Base-by-base conservation (phyloP, 2,113 vertebrate genomes). In the Ochotona princeps region DNA sequence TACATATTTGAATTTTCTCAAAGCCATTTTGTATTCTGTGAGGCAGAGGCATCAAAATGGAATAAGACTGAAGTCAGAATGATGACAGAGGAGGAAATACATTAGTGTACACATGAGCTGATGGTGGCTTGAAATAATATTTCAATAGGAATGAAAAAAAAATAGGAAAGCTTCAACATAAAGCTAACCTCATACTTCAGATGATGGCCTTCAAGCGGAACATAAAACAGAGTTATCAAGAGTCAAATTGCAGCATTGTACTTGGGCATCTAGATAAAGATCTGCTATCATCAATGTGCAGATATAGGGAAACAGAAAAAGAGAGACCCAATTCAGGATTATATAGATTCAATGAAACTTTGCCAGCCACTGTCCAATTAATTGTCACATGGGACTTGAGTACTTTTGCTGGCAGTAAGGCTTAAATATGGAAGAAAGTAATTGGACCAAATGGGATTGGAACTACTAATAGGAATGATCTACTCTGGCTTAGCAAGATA, bases 391-490 rank as follows among this genome's bases (percentile, higher is more conserved):
- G 87, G 38, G 90, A 96, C 80, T 91, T 83, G 30, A 72, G 8
- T 21, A 73, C 72, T 89, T 92, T 76, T 91, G 72, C 49, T 89
- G 92, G 76, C 87, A 93, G 89, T 54, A 25, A 92, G 14, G 86
- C 74, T 96, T 91, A 81, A 92, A 83, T 74, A 70, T 73, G 60
- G 80, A 88, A 61, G 8, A 85, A 92, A 67, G 61, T 83, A 83
- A 90, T 69, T 80, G 80, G 81, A 74, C 38, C 80, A 73, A 86
- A 57, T 44, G 67, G 87, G 61, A 91, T 28, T 83, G 54, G 44
- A 72, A 82, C 8, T 44, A 91, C 75, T 80, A 89, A 76, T 26
- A 86, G 65, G 49, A 60, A 65, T 90, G 69, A 94, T 92, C 23
- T 67, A 81, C 32, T 94, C n/a, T 69, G 54, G 32, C 80, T 89